phyloP scores from a whole-genome alignment of 2,888 invertebrate genomes.

The Liopterus haemorrhoidalis region DNA sequence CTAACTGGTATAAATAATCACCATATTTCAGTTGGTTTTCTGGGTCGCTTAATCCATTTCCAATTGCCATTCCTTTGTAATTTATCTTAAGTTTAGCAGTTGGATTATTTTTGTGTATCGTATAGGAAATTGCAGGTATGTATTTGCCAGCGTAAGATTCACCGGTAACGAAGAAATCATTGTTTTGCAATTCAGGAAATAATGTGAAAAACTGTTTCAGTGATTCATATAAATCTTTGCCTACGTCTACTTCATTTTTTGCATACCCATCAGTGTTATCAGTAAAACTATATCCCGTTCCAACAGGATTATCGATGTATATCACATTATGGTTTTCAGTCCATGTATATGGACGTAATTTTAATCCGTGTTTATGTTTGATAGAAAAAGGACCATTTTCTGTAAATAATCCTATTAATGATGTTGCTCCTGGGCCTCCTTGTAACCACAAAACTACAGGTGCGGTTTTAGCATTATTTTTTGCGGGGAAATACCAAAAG shows the following conservation, averaged over 20 bases:
- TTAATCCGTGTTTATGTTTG: constrained; percentile 42
- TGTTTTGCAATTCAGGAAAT: constrained; percentile 67
- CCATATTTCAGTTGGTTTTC: constrained; percentile 70
- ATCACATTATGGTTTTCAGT: constrained; percentile 70
- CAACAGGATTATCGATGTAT: constrained; percentile 90
- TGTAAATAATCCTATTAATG: constrained; percentile 71
- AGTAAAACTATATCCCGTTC: constrained; percentile 89
- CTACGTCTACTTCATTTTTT: constrained; percentile 72
- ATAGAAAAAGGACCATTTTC: constrained; percentile 76
- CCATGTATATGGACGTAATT: constrained; percentile 71
- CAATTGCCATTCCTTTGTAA: constrained; percentile 65
- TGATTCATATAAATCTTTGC: constrained; percentile 69
- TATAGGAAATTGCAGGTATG: constrained; percentile 69
- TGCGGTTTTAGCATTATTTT: constrained; percentile 52
- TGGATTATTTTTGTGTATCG: constrained; percentile 61
- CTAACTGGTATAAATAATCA: constrained; percentile 73
- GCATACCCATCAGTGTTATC: constrained; percentile 70
- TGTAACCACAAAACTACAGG: constrained; percentile 80
- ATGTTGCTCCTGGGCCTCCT: constrained; percentile 79
- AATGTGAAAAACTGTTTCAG: constrained; percentile 76
- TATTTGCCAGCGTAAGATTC: constrained; percentile 85
- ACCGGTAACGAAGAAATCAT: constrained; percentile 81
- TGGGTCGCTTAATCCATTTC: constrained; percentile 77
- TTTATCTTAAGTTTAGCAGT: constrained; percentile 60
- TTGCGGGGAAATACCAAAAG: constrained; percentile 87